These are phyloP conservation scores for Patella vulgata DNA, from an alignment of 1,140 invertebrate species.

Conservation along the genomic window DNA sequence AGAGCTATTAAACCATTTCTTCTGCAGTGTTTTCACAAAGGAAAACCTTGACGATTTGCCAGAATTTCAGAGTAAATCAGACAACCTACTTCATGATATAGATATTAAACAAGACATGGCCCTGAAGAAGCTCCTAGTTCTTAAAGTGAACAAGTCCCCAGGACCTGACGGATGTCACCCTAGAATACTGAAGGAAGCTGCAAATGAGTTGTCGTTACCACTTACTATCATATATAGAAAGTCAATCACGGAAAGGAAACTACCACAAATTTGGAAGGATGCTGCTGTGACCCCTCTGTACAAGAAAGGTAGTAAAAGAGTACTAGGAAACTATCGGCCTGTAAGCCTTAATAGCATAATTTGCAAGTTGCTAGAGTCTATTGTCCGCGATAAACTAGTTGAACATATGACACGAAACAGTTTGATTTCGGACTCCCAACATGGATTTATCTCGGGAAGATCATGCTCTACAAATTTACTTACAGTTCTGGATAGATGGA, in stretches of 20 bases:
- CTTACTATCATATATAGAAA: conserved; percentile 3
- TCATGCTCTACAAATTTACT: too few species aligned
- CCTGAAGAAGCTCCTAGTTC: background rate
- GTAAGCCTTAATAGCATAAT: conserved; percentile 10
- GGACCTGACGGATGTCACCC: conserved; percentile 1
- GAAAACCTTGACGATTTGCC: background rate
- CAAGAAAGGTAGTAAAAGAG: conserved; percentile 9
- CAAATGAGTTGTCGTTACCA: background rate
- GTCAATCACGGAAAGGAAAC: background rate
- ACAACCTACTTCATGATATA: background rate
- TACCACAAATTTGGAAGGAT: conserved; percentile 7
- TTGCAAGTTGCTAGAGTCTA: background rate
- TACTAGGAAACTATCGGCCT: background rate
- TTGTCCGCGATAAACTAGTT: too few species aligned
- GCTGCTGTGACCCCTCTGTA: conserved; percentile 3
- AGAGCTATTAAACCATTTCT: background rate
- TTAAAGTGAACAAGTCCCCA: conserved; percentile 1
- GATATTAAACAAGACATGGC: background rate
- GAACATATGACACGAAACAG: too few species aligned
- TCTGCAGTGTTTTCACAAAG: conserved; percentile 8
- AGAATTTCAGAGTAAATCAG: background rate
- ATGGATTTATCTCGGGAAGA: too few species aligned
- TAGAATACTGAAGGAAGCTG: conserved; percentile 3
- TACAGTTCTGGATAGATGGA: too few species aligned
- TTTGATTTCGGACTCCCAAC: too few species aligned